These are phyloP conservation scores for Eristalis tenax DNA, from an alignment of 2,888 invertebrate species.

Conservation along the genomic window DNA sequence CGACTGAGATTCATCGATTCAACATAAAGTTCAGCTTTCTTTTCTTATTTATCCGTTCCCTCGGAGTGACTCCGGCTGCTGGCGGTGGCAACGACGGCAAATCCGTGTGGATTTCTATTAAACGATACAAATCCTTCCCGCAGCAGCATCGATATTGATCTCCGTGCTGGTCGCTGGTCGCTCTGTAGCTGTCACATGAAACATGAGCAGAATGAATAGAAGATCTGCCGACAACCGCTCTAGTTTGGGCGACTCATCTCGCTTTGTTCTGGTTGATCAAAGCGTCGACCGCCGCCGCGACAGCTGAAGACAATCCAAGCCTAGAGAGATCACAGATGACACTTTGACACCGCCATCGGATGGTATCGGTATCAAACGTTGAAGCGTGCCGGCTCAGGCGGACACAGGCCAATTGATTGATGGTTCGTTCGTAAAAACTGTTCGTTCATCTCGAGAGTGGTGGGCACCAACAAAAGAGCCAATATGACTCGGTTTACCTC, in stretches of 20 bases:
- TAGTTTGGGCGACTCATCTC: neutral
- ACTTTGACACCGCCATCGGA: constrained; percentile 51
- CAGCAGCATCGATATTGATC: constrained; percentile 44
- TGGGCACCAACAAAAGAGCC: constrained; percentile 41
- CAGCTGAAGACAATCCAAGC: constrained; percentile 13
- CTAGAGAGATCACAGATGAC: constrained; percentile 41
- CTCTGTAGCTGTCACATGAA: constrained; percentile 56
- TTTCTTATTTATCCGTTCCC: constrained; percentile 4
- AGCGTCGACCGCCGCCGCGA: constrained; percentile 17
- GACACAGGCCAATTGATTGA: constrained; percentile 62
- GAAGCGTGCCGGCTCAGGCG: constrained; percentile 2
- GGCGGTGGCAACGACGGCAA: neutral
- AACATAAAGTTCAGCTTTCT: constrained; percentile 35
- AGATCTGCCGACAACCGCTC: constrained; percentile 15
- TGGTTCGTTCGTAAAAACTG: constrained; percentile 52
- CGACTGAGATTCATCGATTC: constrained; percentile 51
- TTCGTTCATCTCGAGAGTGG: constrained; percentile 47
- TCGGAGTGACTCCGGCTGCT: neutral
- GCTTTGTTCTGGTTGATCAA: constrained; percentile 34
- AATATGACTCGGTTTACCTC: constrained; percentile 38
- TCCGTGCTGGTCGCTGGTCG: neutral
- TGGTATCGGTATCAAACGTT: constrained; percentile 20
- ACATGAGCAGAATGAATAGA: constrained; percentile 53
- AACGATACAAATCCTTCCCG: constrained; percentile 51
- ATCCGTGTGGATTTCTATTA: constrained; percentile 38